phyloP scores from a whole-genome alignment of 2,113 vertebrate genomes.

The Typhlomys cinereus region DNA sequence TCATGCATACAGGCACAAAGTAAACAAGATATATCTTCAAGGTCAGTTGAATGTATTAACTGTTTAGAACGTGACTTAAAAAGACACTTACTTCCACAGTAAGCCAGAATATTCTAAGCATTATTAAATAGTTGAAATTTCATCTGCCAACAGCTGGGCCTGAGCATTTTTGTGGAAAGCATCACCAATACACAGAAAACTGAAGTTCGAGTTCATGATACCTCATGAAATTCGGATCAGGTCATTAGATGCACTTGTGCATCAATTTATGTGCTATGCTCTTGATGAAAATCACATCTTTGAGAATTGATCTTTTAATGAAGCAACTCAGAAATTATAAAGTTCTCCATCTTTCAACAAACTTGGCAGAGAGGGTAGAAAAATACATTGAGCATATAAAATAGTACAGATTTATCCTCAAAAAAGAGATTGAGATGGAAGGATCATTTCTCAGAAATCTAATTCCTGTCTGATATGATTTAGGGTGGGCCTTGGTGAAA shows the following conservation, averaged over 20 bases:
- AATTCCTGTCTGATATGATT: neutral
- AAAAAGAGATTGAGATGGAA: neutral
- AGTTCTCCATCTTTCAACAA: neutral
- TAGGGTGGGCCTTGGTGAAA: conserved; percentile 2
- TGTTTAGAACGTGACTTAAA: neutral
- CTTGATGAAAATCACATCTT: conserved; percentile 46
- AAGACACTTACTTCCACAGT: neutral
- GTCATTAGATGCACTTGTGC: neutral
- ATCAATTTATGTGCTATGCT: neutral
- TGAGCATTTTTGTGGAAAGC: neutral
- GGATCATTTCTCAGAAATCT: neutral
- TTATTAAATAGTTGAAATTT: neutral
- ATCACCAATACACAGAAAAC: neutral
- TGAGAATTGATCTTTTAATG: conserved; percentile 40
- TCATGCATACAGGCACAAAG: no score
- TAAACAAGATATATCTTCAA: no score
- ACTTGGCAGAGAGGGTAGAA: neutral
- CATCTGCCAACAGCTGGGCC: neutral
- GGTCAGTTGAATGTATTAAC: neutral
- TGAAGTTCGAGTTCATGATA: conserved; percentile 32
- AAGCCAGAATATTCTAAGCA: neutral
- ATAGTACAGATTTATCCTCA: neutral
- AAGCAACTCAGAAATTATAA: neutral
- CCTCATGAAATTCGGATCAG: neutral
- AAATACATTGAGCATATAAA: neutral